Base-by-base conservation (phyloP, 2,113 vertebrate species). In the Oreocharis arfaki region DNA sequence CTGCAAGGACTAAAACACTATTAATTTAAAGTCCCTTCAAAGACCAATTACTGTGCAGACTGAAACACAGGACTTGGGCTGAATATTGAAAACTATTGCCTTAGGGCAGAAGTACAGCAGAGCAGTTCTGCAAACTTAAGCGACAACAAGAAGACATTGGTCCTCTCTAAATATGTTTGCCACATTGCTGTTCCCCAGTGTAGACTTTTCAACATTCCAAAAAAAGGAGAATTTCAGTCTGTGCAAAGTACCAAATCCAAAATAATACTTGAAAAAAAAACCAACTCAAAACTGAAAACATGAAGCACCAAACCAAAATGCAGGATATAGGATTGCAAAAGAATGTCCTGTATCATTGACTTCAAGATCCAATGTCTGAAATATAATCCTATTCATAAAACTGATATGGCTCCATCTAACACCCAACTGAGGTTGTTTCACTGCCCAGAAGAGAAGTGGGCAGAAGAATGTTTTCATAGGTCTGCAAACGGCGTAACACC, bases 171-270 rank as follows among this genome's bases (percentile, higher is more conserved):
- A 79, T 23, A 10, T 27, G 8, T 65, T 67, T 49, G 19, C 27
- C 59, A 56, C 35, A 41, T 8, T n/a, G 26, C 8, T 90, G 27
- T 33, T 87, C 20, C 24, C 28, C n/a, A 69, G 10, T 24, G 7
- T 30, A 16, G 16, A 70, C 35, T 63, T 90, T 37, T 46, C 68
- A 78, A 11, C 5, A 55, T 79, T 79, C 75, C 57, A 78, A 55
- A 56, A 82, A 77, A 75, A 56, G 23, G 11, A 26, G 10, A 81
- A 80, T 55, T 77, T 80, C 46, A 42, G 17, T 46, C 37, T 65
- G 53, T 80, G 37, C 32, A 19, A 90, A 92, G 11, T 68, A 86
- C 9, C 24, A 65, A 80, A 93, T 89, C 15, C 37, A 89, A 81
- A 93, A 74, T 11, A 53, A 68, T 10, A 68, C 23, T 24, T 64